Evolutionary conservation across 2,888 invertebrate species (phyloP), one percentile per base, ranked within the genome.

Genomic region (Dryobota labecula): DNA sequence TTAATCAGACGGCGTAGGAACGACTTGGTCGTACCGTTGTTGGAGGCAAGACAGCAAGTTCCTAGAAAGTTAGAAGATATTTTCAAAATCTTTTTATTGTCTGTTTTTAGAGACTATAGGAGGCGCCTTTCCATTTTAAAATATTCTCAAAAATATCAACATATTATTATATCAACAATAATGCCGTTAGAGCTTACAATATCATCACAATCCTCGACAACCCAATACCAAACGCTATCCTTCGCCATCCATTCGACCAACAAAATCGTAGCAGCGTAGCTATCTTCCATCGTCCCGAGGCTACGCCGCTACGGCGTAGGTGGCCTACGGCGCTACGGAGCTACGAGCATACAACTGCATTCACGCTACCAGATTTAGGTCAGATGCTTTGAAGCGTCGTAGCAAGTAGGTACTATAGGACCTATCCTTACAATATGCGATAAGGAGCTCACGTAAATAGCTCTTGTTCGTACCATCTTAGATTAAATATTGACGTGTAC

Each of bases 341-440:
- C 75, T 80, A 64, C 66, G 63, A 64, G 54, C 54, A 54, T 66
- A 33, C 71, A 65, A 71, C 49, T 71, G 76, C 71, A 80, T 84
- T 80, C 84, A 76, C 56, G 63, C 57, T 67, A 61, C 47, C 70
- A 70, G 73, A 83, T 84, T 72, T 78, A 77, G 85, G 84, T 83
- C 84, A 80, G 54, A 54, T 64, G 58, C 76, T 84, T 78, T 68
- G 54, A 58, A 49, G 70, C 38, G 27, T 49, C 51, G 33, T 64
- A 56, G 43, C 61, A 49, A 43, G 49, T 64, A 53, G 11, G 51
- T 27, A 47, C n/a, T 60, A 43, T 57, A 57, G 49, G 20, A n/a
- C 9, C 20, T 43, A 13, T 61, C 60, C 67, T 67, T 57, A 71
- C 60, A 64, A 53, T 63, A 30, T 56, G 33, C 13, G 53, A 54